Percentiles rank a stretch among this genome's conserved stretches.
These are phyloP conservation scores for Lampris incognitus DNA, from an alignment of 2,113 vertebrate genomes.

Conservation along the genomic window DNA sequence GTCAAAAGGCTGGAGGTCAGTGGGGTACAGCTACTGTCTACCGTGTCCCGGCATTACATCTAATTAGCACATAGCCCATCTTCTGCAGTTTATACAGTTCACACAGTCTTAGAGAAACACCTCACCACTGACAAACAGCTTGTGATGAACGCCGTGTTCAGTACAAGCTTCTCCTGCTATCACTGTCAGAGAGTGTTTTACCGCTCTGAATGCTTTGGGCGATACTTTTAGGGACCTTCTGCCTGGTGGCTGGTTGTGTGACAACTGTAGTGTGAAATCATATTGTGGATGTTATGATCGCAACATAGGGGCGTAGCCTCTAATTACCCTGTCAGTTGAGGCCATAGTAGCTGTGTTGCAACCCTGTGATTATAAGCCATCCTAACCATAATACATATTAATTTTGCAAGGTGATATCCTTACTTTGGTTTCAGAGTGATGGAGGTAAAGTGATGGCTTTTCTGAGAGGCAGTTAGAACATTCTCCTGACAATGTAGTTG, in stretches of 20 bases:
- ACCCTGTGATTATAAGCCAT: slow-evolving; percentile 50
- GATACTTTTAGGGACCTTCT: neutral
- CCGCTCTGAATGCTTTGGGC: neutral
- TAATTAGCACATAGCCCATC: slow-evolving; percentile 34
- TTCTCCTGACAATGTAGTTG: slow-evolving; percentile 13
- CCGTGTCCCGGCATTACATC: neutral
- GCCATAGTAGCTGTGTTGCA: slow-evolving; percentile 50
- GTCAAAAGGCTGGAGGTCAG: slow-evolving; percentile 95
- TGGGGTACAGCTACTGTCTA: slow-evolving; percentile 29
- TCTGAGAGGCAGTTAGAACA: slow-evolving; percentile 8
- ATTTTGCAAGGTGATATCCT: slow-evolving; percentile 58
- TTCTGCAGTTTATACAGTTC: slow-evolving; percentile 8
- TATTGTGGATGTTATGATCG: slow-evolving; percentile 52
- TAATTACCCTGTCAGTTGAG: slow-evolving; percentile 48
- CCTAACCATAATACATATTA: slow-evolving; percentile 37
- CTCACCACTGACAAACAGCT: slow-evolving; percentile 6
- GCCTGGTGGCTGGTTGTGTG: neutral
- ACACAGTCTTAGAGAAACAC: slow-evolving; percentile 3
- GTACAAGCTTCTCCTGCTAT: neutral
- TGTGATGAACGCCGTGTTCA: slow-evolving; percentile 11
- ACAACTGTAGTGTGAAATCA: slow-evolving; percentile 14
- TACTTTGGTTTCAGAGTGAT: slow-evolving; percentile 20
- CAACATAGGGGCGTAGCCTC: slow-evolving; percentile 38
- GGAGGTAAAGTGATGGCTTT: slow-evolving; percentile 14
- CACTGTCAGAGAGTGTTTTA: neutral